Percentiles rank a stretch among this genome's conserved stretches.
These are phyloP conservation scores for Chiroxiphia lanceolata DNA, from an alignment of 2,797 vertebrate species.

Conservation along the genomic window DNA sequence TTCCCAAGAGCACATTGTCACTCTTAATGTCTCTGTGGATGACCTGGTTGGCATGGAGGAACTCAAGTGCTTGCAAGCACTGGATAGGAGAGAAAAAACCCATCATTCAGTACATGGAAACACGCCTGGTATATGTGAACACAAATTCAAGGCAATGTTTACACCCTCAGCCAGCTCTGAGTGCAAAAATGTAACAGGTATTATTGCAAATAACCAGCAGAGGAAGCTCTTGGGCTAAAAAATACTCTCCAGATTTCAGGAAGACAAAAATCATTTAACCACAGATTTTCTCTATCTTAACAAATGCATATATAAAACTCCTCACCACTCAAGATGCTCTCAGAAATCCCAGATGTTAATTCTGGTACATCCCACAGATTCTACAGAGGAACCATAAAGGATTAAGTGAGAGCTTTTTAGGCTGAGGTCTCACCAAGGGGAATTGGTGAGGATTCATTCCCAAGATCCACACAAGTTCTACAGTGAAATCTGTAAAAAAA, in stretches of 20 bases:
- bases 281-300: background rate
- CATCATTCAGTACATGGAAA: background rate
- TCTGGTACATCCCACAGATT: background rate
- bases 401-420: background rate
- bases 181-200: background rate
- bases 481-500: background rate
- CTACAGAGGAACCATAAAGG: background rate
- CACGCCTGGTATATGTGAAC: background rate
- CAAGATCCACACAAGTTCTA: background rate
- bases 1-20: slow-evolving; percentile 96
- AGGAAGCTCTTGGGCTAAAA: slow-evolving; percentile 42
- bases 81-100: slow-evolving; percentile 35
- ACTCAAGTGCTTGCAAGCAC: slow-evolving; percentile 98
- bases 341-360: background rate
- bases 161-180: background rate
- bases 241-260: background rate
- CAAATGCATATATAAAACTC: background rate
- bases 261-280: background rate
- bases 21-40: slow-evolving; percentile 99
- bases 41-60: slow-evolving; percentile 96
- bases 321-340: background rate
- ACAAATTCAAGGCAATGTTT: background rate
- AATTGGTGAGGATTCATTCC: background rate
- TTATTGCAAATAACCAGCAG: slow-evolving; percentile 14
- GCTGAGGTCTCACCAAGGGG: background rate